Evolutionary conservation across 2,113 vertebrate genomes (phyloP), one percentile per base, ranked within the genome.

Genomic region (Puma concolor): DNA sequence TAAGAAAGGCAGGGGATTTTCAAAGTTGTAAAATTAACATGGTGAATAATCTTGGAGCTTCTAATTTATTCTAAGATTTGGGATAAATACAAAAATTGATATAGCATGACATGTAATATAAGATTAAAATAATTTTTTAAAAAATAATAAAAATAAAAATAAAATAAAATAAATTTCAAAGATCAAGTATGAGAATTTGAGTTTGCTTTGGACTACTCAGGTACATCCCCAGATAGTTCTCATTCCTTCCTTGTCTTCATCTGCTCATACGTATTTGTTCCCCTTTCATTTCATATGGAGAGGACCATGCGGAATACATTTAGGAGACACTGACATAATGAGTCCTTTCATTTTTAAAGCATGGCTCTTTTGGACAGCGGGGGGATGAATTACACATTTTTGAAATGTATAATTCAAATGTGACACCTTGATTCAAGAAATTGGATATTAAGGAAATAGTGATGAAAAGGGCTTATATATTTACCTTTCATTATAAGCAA

Each of bases 351-450:
- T 77, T 91, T 90, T 88, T 86, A 44, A 96, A 69, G 25, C 16
- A 41, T 88, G 48, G 36, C 33, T 90, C 10, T 91, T 85, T 91
- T 57, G 71, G 77, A 94, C 29, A 77, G 33, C 48, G 76, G 11
- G 3, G 82, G 19, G 50, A 88, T 64, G 64, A 76, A 89, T 80
- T 57, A 41, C 23, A 64, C 54, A 50, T 60, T 92, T 83, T 52
- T 90, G 79, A 96, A 96, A 66, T 81, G 57, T 60, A 21, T 60
- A 60, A 23, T 60, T 60, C 21, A 60, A 60, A 60, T 3, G 57
- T 60, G 87, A 95, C 41, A 83, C 1, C 67, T 29, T 11, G 41
- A 60, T 90, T 96, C 63, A 97, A 79, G 60, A 97, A 91, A 82
- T 63, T 48, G 77, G 50, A 92, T 60, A 29, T 52, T 92, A 83